Percentiles rank a stretch among this genome's conserved stretches.
Conservation (phyloP, 2,797 vertebrate genomes). For the Hapalemur alaotrensis region DNA sequence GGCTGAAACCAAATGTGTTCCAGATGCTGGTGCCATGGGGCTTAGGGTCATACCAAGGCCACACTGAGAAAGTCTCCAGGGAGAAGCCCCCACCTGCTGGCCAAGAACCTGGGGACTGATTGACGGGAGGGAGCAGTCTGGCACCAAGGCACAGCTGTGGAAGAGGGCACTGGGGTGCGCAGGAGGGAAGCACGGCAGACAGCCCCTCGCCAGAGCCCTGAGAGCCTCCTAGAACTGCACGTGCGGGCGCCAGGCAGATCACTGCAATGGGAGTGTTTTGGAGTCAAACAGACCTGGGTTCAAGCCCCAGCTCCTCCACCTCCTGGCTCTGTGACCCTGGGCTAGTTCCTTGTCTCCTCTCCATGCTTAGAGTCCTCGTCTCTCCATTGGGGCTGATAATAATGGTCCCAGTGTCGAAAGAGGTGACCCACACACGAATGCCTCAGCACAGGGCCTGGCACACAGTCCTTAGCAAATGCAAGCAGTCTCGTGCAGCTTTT, state of each 20-base stretch:
- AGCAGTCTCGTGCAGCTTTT: not conserved
- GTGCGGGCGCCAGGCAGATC: not conserved
- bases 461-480: not conserved
- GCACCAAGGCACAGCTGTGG: not conserved
- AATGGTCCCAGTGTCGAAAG: no score
- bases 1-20: not conserved
- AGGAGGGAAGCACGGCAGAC: not conserved
- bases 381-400: not conserved
- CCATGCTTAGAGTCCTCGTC: not conserved
- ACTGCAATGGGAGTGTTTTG: not conserved
- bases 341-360: not conserved
- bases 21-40: not conserved
- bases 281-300: not conserved
- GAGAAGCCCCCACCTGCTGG: not conserved
- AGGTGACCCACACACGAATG: rapidly evolving
- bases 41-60: not conserved
- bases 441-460: not conserved
- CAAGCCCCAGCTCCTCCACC: not conserved
- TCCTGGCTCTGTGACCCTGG: not conserved
- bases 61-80: not conserved
- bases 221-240: not conserved
- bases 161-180: no score
- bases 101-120: not conserved
- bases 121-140: no score
- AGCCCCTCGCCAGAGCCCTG: not conserved